Percentiles rank a stretch among this genome's conserved stretches.
These are phyloP conservation scores for Sebastolobus alascanus DNA, from an alignment of 2,797 vertebrate species.

Conservation along the genomic window DNA sequence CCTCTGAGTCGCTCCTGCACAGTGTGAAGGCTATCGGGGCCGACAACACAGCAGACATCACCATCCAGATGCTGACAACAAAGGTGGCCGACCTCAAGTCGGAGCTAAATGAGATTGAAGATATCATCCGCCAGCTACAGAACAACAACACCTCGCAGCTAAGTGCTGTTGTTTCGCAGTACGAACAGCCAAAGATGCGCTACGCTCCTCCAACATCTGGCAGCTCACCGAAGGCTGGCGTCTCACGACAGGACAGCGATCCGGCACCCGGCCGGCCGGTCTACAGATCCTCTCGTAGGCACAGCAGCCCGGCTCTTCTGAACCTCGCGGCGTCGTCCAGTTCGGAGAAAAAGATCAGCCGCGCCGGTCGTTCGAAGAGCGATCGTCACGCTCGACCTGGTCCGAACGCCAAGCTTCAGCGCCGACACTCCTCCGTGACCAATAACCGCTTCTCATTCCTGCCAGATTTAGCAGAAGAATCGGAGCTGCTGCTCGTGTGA, in stretches of 20 bases:
- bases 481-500: accelerated
- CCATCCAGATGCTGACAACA: accelerated
- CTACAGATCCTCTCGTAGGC: accelerated
- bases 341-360: neutral
- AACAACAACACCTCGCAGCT: accelerated
- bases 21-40: accelerated
- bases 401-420: accelerated
- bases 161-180: accelerated
- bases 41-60: accelerated
- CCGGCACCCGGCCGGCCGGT: accelerated
- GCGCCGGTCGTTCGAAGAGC: accelerated
- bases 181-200: neutral
- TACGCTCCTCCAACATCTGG: neutral
- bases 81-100: neutral
- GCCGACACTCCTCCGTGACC: accelerated
- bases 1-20: accelerated
- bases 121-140: neutral
- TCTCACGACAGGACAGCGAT: neutral
- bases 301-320: neutral
- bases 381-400: accelerated
- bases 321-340: accelerated
- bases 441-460: accelerated
- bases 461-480: neutral
- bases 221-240: accelerated
- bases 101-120: neutral